Base-by-base conservation (phyloP, 35 echinoderm and acorn worm genomes). In the Apostichopus californicus region DNA sequence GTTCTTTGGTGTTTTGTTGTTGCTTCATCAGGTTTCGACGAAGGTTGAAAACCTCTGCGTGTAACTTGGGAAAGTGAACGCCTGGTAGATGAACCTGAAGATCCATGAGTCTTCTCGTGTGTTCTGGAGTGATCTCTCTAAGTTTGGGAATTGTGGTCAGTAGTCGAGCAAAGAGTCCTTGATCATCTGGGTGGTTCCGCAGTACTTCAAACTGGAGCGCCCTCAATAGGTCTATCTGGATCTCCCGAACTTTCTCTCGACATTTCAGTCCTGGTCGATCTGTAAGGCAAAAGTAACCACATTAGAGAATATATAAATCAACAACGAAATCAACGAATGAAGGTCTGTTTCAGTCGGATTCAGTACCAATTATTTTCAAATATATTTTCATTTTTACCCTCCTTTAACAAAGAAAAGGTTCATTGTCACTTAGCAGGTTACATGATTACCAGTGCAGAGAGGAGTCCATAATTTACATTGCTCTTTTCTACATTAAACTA, bases 11-110 rank as follows among this genome's bases (percentile, higher is more conserved):
- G 81, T 25, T 85, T 9, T 56, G 81, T 56, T 56, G 81, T 21
- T 85, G 55, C n/a, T 23, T 58, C 20, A 59, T 58, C n/a, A 59
- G 1, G 57, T n/a, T 91, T 3, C 77, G 72, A 66, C 94, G 91
- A 14, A 98, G 93, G 77, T 98, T 92, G 72, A 98, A 98, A n/a
- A 98, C 95, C 82, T 98, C 97, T n/a, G 97, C 94, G 53, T 98
- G 97, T 9, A 98, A 82, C 28, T 93, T 90, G 22, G 97, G 94
- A 63, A 98, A 96, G 60, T 94, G 87, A 52, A 98, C 87, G 15
- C 87, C 93, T 25, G 97, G 94, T 9, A 90, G 90, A 25, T 93
- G 93, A 13, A 98, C 96, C 88, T 98, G 95, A 20, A 98, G 91
- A 66, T 98, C 97, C 97, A 98, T 98, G 5, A 98, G 78, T 18